Base-by-base conservation (phyloP, 2,113 vertebrate species). In the Struthidea cinerea region DNA sequence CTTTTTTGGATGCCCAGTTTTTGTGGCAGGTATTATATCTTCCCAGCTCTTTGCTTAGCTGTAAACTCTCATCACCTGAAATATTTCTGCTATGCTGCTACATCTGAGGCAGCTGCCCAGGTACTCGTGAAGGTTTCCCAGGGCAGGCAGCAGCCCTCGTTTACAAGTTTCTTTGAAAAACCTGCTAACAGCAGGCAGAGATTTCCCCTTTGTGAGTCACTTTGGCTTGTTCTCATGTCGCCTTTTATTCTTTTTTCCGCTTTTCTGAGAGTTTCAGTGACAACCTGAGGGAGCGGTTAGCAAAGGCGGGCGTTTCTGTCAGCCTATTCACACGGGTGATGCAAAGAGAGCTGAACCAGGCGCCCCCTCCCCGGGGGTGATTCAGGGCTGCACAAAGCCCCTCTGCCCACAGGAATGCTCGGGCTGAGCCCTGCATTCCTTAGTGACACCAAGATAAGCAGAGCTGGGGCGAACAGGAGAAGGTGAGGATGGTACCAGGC, bases 371-470 rank as follows among this genome's bases (percentile, higher is more conserved):
- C 42, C 4, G 14, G 32, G 73, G 70, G 73, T 52, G 86, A 91
- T 92, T 88, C 87, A 89, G 56, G 55, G 79, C 87, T 75, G 77
- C 61, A 93, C 91, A 95, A 92, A 87, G 64, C 55, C 85, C 61
- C 73, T 33, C 32, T 60, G 85, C 91, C 64, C 55, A 69, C 61
- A 67, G 85, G 63, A 97, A 98, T 97, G 96, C 93, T 82, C 22
- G 6, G 57, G 90, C 56, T 81, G 84, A 93, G 93, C 75, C n/a
- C 57, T 89, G 82, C 97, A 98, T 98, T 98, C 98, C 97, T 97
- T 41, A 85, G 79, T 98, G 98, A 98, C 97, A 97, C 64, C 3
- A n/a, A 96, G 98, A 98, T 98, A 98, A 98, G 94, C 91, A 85
- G 53, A 83, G 44, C 73, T 53, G 4, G 68, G 70, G 77, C 64